Percentiles rank a stretch among this genome's conserved stretches.
These are phyloP conservation scores for Himalopsyche anomala DNA, from an alignment of 2,888 invertebrate genomes.

Conservation along the genomic window DNA sequence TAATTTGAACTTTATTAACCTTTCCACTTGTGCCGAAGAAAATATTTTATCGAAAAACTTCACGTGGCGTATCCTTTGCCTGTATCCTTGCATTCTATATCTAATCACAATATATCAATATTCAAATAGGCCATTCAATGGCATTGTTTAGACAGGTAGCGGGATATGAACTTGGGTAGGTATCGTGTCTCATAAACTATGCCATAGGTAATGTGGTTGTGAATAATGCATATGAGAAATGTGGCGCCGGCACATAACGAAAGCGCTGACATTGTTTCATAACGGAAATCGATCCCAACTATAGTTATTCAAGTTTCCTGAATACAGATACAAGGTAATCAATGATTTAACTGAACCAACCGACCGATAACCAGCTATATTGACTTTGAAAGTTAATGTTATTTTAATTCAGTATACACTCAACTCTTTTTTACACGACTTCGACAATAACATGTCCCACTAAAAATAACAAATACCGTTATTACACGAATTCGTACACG, in stretches of 20 bases:
- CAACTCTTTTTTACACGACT: no score
- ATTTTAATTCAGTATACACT: no score
- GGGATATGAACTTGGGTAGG: slow-evolving; percentile 33
- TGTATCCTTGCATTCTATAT: background rate
- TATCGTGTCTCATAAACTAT: slow-evolving; percentile 42
- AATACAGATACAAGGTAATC: slow-evolving; percentile 9
- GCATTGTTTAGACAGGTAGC: slow-evolving; percentile 37
- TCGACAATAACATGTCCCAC: no score
- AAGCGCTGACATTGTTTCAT: slow-evolving; percentile 37
- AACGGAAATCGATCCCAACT: slow-evolving; percentile 18
- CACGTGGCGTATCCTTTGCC: background rate
- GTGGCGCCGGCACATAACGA: slow-evolving; percentile 36
- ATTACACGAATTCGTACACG: no score
- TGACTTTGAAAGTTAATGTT: no score
- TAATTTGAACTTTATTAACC: no score
- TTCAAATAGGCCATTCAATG: slow-evolving; percentile 36
- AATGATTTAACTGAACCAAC: background rate
- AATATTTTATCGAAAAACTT: background rate
- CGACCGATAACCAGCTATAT: background rate
- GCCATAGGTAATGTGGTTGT: slow-evolving; percentile 17
- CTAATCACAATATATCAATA: slow-evolving; percentile 31
- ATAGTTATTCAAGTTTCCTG: slow-evolving; percentile 43
- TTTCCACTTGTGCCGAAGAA: no score
- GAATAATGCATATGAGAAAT: slow-evolving; percentile 40
- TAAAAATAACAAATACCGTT: no score